Evolutionary conservation across 2,113 vertebrate species (phyloP).

Genomic region (Macrotus californicus): DNA sequence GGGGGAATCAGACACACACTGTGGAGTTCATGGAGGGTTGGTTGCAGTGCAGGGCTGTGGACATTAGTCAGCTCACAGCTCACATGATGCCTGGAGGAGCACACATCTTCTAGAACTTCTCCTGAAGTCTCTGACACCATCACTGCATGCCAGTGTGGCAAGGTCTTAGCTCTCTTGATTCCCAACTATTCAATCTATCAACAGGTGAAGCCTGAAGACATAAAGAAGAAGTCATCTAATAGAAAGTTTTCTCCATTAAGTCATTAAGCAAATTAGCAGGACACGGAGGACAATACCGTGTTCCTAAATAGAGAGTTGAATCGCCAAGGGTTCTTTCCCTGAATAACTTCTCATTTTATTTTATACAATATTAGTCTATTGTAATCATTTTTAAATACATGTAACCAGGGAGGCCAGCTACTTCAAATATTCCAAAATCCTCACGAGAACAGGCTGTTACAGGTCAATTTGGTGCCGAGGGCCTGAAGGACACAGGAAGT

Average conservation of each 20-base stretch:
- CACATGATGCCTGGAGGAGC: not conserved
- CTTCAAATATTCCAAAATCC: not conserved
- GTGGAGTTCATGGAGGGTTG: not conserved
- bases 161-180: not conserved
- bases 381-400: not conserved
- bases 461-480: not conserved
- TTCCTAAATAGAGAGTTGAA: not conserved
- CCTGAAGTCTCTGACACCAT: not conserved
- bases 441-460: not conserved
- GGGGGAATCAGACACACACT: not conserved
- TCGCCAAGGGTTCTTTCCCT: not conserved
- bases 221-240: not conserved
- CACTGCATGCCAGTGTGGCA: not conserved
- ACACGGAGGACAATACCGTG: not conserved
- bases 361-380: not conserved
- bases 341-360: not conserved
- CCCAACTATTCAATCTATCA: not conserved
- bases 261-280: not conserved
- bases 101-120: not conserved
- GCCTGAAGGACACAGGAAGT: slow-evolving; percentile 4
- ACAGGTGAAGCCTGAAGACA: not conserved
- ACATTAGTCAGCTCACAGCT: not conserved
- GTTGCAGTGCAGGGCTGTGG: rapidly evolving
- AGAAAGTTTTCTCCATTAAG: not conserved
- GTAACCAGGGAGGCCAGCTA: not conserved